Evolutionary conservation across 2,113 vertebrate species (phyloP), one percentile per base, ranked within the genome.

Genomic region (Megatriorchis doriae): DNA sequence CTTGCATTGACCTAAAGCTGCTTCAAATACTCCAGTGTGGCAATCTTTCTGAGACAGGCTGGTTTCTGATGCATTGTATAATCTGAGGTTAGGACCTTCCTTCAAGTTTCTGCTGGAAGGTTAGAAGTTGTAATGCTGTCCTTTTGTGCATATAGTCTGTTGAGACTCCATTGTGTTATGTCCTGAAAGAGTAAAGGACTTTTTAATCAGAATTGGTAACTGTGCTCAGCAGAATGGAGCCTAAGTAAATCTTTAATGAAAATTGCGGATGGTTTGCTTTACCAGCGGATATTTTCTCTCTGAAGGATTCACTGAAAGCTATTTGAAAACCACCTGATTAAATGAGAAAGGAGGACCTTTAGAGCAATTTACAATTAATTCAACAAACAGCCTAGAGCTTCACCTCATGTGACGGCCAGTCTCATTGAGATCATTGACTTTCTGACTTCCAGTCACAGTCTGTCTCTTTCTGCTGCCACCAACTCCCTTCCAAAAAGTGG

Each of bases 171-270:
- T 75, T 68, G 67, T 62, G 38, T 59, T n/a, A 38, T 34, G n/a
- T n/a, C 2, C 1, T 45, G 84, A 73, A 75, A 75, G 88, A 68
- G n/a, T 70, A 77, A 75, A 92, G 40, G 34, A 86, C 26, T 53
- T 66, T 53, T 86, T 22, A 86, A 77, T 86, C 43, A 66, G 55
- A 73, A 32, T 11, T 67, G 42, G 10, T 90, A 83, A 52, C 63
- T 83, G 7, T 45, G 38, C 53, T 66, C 20, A 67, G 45, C 59
- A 20, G 63, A 78, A 70, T 59, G 63, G 75, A 91, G 23, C 47
- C 11, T 77, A 89, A 89, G 83, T 83, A 95, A 67, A 95, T 87
- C 42, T 79, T 84, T 71, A 94, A 88, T 86, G 83, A 84, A 91
- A 89, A 86, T 67, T 84, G 47, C n/a, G 59, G 34, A 63, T 74